These are phyloP conservation scores for Etia nguti DNA, from an alignment of 2,113 vertebrate species.

Conservation along the genomic window DNA sequence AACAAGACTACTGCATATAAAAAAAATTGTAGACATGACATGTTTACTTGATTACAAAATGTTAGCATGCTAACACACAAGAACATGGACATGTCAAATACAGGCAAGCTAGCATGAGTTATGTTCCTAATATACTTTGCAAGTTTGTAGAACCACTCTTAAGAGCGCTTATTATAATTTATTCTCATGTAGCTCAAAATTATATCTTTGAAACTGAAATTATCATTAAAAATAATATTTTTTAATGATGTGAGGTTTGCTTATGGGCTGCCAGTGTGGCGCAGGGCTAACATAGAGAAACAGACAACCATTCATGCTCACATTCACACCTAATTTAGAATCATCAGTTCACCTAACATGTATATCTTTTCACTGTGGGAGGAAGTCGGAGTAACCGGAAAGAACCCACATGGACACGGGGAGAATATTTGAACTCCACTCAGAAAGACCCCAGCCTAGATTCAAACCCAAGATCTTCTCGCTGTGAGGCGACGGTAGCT, in stretches of 20 bases:
- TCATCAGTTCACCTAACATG: background rate
- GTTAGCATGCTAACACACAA: background rate
- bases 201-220: background rate
- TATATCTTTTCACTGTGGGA: background rate
- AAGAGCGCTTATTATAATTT: background rate
- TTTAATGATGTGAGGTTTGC: fast-evolving
- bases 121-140: background rate
- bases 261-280: background rate
- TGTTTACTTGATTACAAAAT: background rate
- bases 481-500: background rate
- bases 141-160: background rate
- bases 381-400: fast-evolving
- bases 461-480: background rate
- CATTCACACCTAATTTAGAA: background rate
- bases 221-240: background rate
- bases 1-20: background rate
- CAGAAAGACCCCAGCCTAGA: background rate
- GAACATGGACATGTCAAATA: background rate
- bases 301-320: background rate
- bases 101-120: background rate
- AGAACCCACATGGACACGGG: background rate
- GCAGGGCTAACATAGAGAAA: fast-evolving
- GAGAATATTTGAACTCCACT: fast-evolving
- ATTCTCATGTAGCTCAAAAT: background rate
- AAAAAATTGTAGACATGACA: background rate